phyloP scores from a whole-genome alignment of 2,888 invertebrate species.

The Orchestes rusci region DNA sequence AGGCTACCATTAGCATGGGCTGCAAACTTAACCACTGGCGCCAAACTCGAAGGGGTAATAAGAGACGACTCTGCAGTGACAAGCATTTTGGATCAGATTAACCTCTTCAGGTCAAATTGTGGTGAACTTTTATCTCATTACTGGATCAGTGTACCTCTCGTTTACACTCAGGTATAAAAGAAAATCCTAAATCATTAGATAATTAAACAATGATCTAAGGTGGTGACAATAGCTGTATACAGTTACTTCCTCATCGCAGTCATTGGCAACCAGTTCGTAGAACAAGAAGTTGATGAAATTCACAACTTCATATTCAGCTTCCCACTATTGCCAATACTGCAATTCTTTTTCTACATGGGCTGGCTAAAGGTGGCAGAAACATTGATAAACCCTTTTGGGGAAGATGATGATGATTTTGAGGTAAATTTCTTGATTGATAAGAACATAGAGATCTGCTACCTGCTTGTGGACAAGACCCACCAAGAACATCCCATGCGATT shows the following conservation, averaged over 20 bases:
- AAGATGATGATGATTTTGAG: slow-evolving; percentile 87
- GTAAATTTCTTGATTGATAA: slow-evolving; percentile 88
- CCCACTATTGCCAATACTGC: slow-evolving; percentile 80
- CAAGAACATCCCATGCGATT: slow-evolving; percentile 83
- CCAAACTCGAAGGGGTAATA: slow-evolving; percentile 78
- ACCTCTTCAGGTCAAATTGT: slow-evolving; percentile 70
- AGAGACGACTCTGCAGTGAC: slow-evolving; percentile 83
- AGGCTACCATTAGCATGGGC: slow-evolving; percentile 85
- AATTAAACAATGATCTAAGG: slow-evolving; percentile 28
- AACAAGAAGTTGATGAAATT: slow-evolving; percentile 37
- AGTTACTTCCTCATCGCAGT: slow-evolving; percentile 81
- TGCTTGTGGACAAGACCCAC: slow-evolving; percentile 90
- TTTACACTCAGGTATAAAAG: slow-evolving; percentile 64
- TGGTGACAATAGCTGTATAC: slow-evolving; percentile 87
- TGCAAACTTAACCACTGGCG: slow-evolving; percentile 75
- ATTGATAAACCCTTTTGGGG: slow-evolving; percentile 83
- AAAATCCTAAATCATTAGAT: not conserved
- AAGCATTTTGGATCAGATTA: slow-evolving; percentile 76
- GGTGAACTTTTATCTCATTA: slow-evolving; percentile 70
- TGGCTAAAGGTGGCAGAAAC: slow-evolving; percentile 89
- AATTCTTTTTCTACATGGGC: slow-evolving; percentile 82
- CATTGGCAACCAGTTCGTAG: slow-evolving; percentile 80
- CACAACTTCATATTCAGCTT: slow-evolving; percentile 65
- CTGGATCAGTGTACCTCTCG: slow-evolving; percentile 70
- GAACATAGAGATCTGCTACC: slow-evolving; percentile 76